These are phyloP conservation scores for Iselma pallidipennis DNA, from an alignment of 2,888 invertebrate genomes.

Conservation along the genomic window DNA sequence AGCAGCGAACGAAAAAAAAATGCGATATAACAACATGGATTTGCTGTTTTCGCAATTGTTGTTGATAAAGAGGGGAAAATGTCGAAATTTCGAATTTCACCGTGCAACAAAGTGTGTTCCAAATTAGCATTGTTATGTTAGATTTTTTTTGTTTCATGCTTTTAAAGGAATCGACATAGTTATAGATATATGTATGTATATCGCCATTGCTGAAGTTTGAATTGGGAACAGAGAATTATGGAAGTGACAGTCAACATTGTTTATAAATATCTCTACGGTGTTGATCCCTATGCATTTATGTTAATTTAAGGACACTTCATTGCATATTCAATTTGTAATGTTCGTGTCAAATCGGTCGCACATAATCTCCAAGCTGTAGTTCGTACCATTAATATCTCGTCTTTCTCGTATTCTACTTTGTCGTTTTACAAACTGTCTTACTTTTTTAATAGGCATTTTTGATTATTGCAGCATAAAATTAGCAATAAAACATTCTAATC, in stretches of 20 bases:
- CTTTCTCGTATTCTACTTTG: too few species aligned
- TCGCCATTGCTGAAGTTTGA: too few species aligned
- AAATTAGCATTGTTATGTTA: not conserved
- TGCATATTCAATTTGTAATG: constrained; percentile 39
- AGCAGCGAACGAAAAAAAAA: not conserved
- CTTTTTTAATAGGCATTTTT: too few species aligned
- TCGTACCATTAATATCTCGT: too few species aligned
- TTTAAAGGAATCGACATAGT: not conserved
- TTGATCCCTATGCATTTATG: constrained; percentile 44
- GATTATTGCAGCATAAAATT: not conserved
- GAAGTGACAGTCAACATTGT: constrained; percentile 14
- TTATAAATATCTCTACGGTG: constrained; percentile 36
- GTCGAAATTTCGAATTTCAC: not conserved
- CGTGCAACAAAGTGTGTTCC: too few species aligned
- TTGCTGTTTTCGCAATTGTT: not conserved
- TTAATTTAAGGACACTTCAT: constrained; percentile 36
- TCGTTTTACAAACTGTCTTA: too few species aligned
- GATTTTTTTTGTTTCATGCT: not conserved
- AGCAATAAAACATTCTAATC: too few species aligned
- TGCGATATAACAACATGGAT: not conserved
- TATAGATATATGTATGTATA: too few species aligned
- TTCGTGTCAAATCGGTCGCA: constrained; percentile 36
- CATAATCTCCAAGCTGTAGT: constrained; percentile 33
- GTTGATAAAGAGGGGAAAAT: not conserved
- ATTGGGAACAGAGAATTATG: not conserved